Percentiles rank a stretch among this genome's conserved stretches.
phyloP scores from a whole-genome alignment of 2,113 vertebrate species.

The Corythornis cristatus region DNA sequence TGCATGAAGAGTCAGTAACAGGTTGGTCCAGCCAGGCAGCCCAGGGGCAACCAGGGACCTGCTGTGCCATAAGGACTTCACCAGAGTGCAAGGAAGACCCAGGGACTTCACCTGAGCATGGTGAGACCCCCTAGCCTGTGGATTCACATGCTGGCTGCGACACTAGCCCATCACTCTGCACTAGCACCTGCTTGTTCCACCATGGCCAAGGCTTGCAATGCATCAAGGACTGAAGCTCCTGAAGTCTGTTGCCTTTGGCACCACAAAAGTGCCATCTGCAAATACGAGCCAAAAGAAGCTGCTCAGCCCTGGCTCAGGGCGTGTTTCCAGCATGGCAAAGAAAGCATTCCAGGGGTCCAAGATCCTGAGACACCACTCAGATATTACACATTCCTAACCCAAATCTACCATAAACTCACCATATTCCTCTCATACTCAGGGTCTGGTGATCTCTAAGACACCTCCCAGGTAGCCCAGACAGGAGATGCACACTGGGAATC shows the following conservation, averaged over 20 bases:
- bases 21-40: constrained; percentile 1
- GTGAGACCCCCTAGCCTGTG: neutral
- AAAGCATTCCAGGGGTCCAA: neutral
- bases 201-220: neutral
- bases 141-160: no score
- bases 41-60: neutral
- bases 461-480: neutral
- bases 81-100: neutral
- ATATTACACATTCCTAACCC: neutral
- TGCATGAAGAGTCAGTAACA: neutral
- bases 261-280: neutral
- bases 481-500: neutral
- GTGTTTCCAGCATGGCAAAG: neutral
- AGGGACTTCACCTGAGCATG: neutral
- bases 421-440: neutral
- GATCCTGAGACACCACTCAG: neutral
- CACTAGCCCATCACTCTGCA: no score
- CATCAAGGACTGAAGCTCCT: neutral
- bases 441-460: neutral
- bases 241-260: neutral
- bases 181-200: neutral
- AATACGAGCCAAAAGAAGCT: neutral
- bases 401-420: neutral
- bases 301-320: neutral
- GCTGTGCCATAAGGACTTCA: neutral